Percentiles rank a stretch among this genome's conserved stretches.
These are phyloP conservation scores for Falco berigora DNA, from an alignment of 2,797 vertebrate genomes.

Conservation along the genomic window DNA sequence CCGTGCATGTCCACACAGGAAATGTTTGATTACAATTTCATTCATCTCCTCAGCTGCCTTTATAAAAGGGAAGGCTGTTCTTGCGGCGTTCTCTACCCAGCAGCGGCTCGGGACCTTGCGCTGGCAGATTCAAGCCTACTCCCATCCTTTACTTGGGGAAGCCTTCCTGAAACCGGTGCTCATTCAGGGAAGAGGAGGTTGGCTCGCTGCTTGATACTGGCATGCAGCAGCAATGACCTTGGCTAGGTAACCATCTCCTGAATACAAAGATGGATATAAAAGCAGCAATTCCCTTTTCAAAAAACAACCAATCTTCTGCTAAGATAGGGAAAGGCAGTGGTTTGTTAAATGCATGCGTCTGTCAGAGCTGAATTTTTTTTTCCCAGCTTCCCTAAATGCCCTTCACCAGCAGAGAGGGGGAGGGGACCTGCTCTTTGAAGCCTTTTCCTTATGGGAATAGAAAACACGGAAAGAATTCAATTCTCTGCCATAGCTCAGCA, in stretches of 20 bases:
- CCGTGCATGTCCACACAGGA: not conserved
- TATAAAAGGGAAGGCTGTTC: not conserved
- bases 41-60: not conserved
- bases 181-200: not conserved
- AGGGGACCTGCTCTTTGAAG: slow-evolving; percentile 52
- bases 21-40: not conserved
- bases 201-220: not conserved
- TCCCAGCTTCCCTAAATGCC: slow-evolving; percentile 35
- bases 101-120: not conserved
- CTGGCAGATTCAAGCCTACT: not conserved
- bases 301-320: not conserved
- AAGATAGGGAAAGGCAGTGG: slow-evolving; percentile 4
- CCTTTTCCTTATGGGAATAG: slow-evolving; percentile 54
- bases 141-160: not conserved
- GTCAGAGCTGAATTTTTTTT: not conserved
- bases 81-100: not conserved
- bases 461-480: slow-evolving; percentile 61
- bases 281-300: not conserved
- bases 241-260: not conserved
- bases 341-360: slow-evolving; percentile 14
- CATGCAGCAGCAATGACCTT: slow-evolving; percentile 49
- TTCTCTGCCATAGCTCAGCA: slow-evolving; percentile 36
- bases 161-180: not conserved
- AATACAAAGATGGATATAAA: slow-evolving; percentile 32
- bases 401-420: slow-evolving; percentile 33